These are phyloP conservation scores for Drosophila falleni DNA, from an alignment of 2,888 invertebrate genomes.

Conservation along the genomic window DNA sequence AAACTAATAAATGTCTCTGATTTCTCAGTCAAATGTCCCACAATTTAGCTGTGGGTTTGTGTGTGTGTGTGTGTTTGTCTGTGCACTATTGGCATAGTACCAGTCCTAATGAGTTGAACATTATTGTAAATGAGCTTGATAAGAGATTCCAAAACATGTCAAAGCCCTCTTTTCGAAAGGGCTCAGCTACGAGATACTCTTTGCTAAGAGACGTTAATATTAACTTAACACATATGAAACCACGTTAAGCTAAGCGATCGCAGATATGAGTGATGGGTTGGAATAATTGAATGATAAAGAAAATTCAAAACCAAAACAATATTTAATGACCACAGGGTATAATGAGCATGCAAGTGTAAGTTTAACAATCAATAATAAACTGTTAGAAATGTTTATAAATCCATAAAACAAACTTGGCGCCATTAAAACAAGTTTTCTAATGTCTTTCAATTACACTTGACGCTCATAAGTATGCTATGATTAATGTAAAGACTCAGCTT, in stretches of 20 bases:
- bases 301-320: too few species aligned
- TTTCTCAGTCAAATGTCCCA: conserved; percentile 23
- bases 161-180: not conserved
- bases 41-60: not conserved
- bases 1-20: conserved; percentile 51
- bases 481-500: conserved; percentile 72
- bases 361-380: conserved; percentile 20
- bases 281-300: too few species aligned
- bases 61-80: not conserved
- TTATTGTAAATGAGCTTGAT: not conserved
- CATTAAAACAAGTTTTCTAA: conserved; percentile 78
- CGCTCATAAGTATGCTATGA: conserved; percentile 80
- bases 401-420: conserved; percentile 52
- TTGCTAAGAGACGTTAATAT: too few species aligned
- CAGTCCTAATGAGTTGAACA: conserved; percentile 49
- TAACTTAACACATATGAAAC: too few species aligned
- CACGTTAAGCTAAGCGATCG: too few species aligned
- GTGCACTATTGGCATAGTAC: conserved; percentile 19
- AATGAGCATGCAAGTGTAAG: conserved; percentile 17
- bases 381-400: conserved; percentile 24
- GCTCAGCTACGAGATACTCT: not conserved
- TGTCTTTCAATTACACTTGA: conserved; percentile 78
- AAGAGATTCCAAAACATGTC: not conserved
- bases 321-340: not conserved
- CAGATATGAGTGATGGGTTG: too few species aligned